Base-by-base conservation (phyloP, 2,888 invertebrate genomes). In the Xanthia togata region DNA sequence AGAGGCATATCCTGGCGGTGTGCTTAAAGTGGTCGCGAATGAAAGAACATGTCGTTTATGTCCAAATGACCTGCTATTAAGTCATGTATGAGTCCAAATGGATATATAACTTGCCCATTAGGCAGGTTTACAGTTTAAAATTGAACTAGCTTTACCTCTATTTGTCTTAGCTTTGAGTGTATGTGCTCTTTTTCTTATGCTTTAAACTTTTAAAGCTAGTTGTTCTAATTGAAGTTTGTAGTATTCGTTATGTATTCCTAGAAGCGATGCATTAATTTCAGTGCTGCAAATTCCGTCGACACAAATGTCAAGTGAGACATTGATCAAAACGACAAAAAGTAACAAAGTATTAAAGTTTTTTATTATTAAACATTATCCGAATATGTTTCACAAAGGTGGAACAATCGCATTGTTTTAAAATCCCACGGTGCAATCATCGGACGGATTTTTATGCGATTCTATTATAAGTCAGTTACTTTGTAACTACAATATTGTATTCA, bases 331-430 rank as follows among this genome's bases (percentile, higher is more conserved):
- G 69, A 78, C 76, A 82, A 82, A 82, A 82, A 78, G 67, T 67
- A 73, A 79, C 73, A 79, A 62, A 84, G 72, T 79, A 78, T 81
- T 76, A 81, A 84, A 70, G 60, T 79, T 86, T 87, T 83, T 85
- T 83, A 85, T 88, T 86, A 86, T 76, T 83, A 86, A 88, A 88
- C 85, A 88, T 85, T 85, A 88, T 78, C 85, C 88, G 84, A 88
- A 88, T 88, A 83, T 88, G 88, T 88, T 88, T 81, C 80, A 84
- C 87, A 88, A 79, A 86, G 82, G 85, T 84, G 78, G 73, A 90
- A 89, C 91, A 91, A 91, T 90, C 83, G 84, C 87, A 91, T 90
- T 91, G 92, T 91, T 91, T 89, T 86, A 87, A 89, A 89, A 86
- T 92, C 91, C 89, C 91, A 91, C 90, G 92, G 88, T 87, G 85